These are phyloP conservation scores for Lumbricus terrestris DNA, from an alignment of 2,888 invertebrate genomes.

Conservation along the genomic window DNA sequence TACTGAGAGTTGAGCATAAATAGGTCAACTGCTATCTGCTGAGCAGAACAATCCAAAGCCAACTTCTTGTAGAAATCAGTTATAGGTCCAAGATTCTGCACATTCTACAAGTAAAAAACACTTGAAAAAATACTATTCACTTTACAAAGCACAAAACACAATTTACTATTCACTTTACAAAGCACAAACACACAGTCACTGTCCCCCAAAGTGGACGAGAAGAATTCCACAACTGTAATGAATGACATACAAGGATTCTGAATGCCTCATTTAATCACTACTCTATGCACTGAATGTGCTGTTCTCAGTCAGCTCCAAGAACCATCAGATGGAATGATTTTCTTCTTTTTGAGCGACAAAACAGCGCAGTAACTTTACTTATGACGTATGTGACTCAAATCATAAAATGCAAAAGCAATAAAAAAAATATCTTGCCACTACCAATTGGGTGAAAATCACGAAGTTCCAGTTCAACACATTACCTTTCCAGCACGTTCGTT, in stretches of 20 bases:
- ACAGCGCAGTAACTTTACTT: neutral
- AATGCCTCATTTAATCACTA: neutral
- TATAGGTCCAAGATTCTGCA: conserved; percentile 82
- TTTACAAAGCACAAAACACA: neutral
- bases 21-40: conserved; percentile 91
- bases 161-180: too few species aligned
- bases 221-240: neutral
- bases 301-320: neutral
- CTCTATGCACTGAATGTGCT: neutral
- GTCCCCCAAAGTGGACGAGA: neutral
- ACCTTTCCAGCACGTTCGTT: conserved; percentile 74
- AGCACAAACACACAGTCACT: too few species aligned
- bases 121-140: neutral
- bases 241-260: too few species aligned
- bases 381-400: neutral
- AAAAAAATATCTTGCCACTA: neutral
- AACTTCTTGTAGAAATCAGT: conserved; percentile 96
- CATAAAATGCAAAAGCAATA: neutral
- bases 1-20: conserved; percentile 91
- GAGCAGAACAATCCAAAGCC: conserved; percentile 92
- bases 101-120: conserved; percentile 63
- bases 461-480: conserved; percentile 15
- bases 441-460: neutral
- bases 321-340: neutral
- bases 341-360: neutral